Evolutionary conservation across 2,797 vertebrate species (phyloP).

Genomic region (Sebastolobus altivelis): DNA sequence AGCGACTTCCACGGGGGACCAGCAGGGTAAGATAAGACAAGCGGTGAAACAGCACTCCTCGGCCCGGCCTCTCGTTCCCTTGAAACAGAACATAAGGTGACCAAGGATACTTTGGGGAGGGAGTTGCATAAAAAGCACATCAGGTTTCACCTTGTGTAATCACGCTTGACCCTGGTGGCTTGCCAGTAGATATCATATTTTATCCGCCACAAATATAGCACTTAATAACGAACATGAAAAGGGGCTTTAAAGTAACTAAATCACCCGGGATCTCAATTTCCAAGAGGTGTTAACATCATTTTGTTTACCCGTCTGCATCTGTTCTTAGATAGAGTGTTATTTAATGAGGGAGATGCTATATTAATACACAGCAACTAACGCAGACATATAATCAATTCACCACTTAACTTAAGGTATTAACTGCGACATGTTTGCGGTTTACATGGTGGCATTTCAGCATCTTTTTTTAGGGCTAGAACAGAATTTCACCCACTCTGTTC

Average conservation of each 20-base stretch:
- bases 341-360: constrained; percentile 17
- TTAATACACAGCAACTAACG: not conserved
- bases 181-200: constrained; percentile 17
- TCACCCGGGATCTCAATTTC: constrained; percentile 1
- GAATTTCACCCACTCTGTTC: constrained; percentile 25
- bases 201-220: constrained; percentile 14
- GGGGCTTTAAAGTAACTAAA: constrained; percentile 2
- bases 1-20: constrained; percentile 64
- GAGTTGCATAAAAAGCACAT: constrained; percentile 32
- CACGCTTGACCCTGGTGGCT: constrained; percentile 8
- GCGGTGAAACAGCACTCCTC: constrained; percentile 74
- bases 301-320: not conserved
- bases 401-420: constrained; percentile 33
- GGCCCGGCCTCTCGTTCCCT: constrained; percentile 32
- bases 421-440: not conserved
- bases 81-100: constrained; percentile 52
- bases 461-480: constrained; percentile 25
- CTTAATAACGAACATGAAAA: constrained; percentile 17
- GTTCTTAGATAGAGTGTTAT: not conserved
- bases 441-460: not conserved
- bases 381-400: constrained; percentile 31
- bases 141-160: constrained; percentile 44
- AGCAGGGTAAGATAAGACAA: constrained; percentile 71
- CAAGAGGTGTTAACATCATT: constrained; percentile 8
- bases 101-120: constrained; percentile 42